Evolutionary conservation across 1,140 invertebrate species (phyloP).

Genomic region (Saccostrea glomerata): DNA sequence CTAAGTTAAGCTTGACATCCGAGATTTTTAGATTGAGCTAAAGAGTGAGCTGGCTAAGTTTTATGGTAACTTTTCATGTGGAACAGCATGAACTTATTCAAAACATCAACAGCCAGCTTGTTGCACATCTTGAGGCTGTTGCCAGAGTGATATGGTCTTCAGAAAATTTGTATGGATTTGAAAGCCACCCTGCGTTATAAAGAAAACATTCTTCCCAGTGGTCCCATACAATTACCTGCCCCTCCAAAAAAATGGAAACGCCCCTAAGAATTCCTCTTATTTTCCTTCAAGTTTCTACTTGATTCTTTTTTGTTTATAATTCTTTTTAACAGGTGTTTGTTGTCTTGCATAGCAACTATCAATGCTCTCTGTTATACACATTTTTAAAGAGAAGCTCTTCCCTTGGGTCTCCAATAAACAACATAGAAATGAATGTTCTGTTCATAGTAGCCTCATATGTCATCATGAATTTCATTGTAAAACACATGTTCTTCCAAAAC

Average conservation of each 20-base stretch:
- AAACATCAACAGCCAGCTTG: constrained; percentile 35
- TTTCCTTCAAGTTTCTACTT: neutral
- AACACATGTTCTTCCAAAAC: constrained; percentile 50
- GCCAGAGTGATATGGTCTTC: constrained; percentile 5
- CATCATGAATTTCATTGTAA: constrained; percentile 55
- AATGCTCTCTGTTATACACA: neutral
- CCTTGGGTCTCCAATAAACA: neutral
- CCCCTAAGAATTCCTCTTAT: neutral
- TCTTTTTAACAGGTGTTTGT: constrained; percentile 46
- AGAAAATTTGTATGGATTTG: constrained; percentile 1
- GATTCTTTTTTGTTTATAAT: constrained; percentile 27
- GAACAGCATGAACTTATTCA: constrained; percentile 40
- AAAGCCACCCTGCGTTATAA: constrained; percentile 44
- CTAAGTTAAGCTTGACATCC: too few relatives aligned
- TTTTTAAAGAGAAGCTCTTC: neutral
- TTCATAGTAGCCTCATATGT: constrained; percentile 55
- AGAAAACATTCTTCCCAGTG: neutral
- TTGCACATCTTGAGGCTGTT: constrained; percentile 9
- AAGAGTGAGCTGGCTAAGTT: neutral
- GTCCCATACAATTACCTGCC: neutral
- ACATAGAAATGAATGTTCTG: neutral
- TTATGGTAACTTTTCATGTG: constrained; percentile 41
- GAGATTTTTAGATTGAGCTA: neutral
- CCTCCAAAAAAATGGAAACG: constrained; percentile 37
- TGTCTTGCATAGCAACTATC: constrained; percentile 40